Percentiles rank a stretch among this genome's conserved stretches.
Conservation (phyloP, 2,113 vertebrate species). For the Hirundichthys speculiger region DNA sequence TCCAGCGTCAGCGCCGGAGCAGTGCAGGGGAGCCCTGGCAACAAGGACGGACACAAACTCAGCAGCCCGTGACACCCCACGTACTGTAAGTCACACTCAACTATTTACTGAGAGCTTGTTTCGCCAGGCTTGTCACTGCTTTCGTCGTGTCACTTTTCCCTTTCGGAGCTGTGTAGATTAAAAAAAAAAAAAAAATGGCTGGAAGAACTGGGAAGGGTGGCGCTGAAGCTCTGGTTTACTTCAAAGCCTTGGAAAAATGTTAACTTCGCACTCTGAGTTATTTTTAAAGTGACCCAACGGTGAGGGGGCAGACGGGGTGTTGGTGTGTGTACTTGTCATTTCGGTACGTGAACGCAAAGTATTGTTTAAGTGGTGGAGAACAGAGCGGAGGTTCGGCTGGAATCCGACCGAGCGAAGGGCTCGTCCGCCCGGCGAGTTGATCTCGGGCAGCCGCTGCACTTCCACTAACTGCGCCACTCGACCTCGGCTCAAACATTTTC, state of each 20-base stretch:
- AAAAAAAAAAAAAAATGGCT: slow-evolving; percentile 71
- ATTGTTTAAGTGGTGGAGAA: slow-evolving; percentile 49
- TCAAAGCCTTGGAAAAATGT: slow-evolving; percentile 63
- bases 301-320: background rate
- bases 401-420: slow-evolving; percentile 67
- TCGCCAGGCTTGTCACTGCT: slow-evolving; percentile 23
- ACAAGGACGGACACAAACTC: slow-evolving; percentile 80
- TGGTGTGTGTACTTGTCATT: slow-evolving; percentile 55
- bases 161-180: slow-evolving; percentile 40
- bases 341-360: slow-evolving; percentile 42
- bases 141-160: slow-evolving; percentile 47
- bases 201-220: slow-evolving; percentile 70
- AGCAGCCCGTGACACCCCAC: slow-evolving; percentile 85
- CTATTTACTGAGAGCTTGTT: slow-evolving; percentile 25
- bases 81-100: slow-evolving; percentile 88
- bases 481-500: slow-evolving; percentile 41
- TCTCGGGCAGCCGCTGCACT: slow-evolving; percentile 61
- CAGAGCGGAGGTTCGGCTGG: slow-evolving; percentile 53
- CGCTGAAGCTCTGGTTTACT: slow-evolving; percentile 72
- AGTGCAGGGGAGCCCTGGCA: slow-evolving; percentile 81
- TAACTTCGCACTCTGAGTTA: slow-evolving; percentile 66
- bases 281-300: slow-evolving; percentile 51
- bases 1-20: slow-evolving; percentile 87
- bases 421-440: slow-evolving; percentile 66
- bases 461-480: slow-evolving; percentile 79